Conservation (phyloP, 53 echinoderm and acorn worm genomes). For the Holothuria scabra region DNA sequence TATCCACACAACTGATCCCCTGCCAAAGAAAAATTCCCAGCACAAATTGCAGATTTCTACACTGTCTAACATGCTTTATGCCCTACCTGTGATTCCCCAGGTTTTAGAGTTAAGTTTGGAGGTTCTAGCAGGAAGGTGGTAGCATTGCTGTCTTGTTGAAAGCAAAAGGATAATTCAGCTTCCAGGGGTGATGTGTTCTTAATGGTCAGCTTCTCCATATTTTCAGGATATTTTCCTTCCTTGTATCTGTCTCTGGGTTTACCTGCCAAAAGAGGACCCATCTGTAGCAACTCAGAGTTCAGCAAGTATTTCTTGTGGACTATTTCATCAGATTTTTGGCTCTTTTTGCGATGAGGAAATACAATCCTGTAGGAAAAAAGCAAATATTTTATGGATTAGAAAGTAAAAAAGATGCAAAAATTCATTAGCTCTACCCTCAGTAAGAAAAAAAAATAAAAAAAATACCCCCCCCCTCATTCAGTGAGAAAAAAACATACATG, state of each 20-base stretch:
- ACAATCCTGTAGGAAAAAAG: slow-evolving; percentile 68
- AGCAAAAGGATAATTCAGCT: slow-evolving; percentile 94
- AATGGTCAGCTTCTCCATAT: slow-evolving; percentile 94
- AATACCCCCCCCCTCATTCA: too few relatives aligned
- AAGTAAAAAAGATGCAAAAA: too few relatives aligned
- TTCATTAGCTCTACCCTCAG: too few relatives aligned
- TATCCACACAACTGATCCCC: too few relatives aligned
- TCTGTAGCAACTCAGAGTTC: slow-evolving; percentile 88
- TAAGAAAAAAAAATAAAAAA: too few relatives aligned
- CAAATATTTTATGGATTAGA: too few relatives aligned
- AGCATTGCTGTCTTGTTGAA: slow-evolving; percentile 91
- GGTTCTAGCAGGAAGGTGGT: slow-evolving; percentile 93
- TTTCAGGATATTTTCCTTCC: slow-evolving; percentile 98
- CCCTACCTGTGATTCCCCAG: slow-evolving; percentile 84
- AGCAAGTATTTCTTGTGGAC: slow-evolving; percentile 98
- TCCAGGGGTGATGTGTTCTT: slow-evolving; percentile 95
- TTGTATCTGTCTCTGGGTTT: slow-evolving; percentile 97
- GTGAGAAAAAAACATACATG: too few relatives aligned
- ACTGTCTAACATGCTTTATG: not conserved
- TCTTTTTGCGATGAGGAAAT: slow-evolving; percentile 98
- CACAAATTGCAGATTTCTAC: not conserved
- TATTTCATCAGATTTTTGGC: slow-evolving; percentile 90
- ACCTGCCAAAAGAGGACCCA: slow-evolving; percentile 96
- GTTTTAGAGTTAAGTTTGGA: slow-evolving; percentile 81
- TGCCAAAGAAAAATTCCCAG: too few relatives aligned